phyloP scores from a whole-genome alignment of 2,797 vertebrate genomes.

The Premnoplex brunnescens region DNA sequence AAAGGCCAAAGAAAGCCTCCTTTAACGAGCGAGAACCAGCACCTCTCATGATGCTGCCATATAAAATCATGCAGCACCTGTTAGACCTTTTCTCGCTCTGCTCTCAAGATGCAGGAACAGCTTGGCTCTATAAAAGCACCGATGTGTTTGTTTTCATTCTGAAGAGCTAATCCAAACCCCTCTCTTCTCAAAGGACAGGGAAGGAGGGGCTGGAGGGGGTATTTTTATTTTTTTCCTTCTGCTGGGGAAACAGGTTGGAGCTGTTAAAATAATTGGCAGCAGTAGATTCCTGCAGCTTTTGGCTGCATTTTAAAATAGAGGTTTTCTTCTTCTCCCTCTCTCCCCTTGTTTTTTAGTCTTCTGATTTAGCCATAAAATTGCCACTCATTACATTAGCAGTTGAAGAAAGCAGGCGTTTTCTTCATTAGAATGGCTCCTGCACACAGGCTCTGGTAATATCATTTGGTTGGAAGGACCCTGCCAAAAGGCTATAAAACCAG shows the following conservation, averaged over 20 bases:
- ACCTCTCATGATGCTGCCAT: constrained; percentile 34
- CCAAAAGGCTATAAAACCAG: constrained; percentile 45
- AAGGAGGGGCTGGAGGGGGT: constrained; percentile 8
- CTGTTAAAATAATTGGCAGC: constrained; percentile 69
- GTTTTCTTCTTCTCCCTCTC: constrained; percentile 32
- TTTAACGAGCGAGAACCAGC: background rate
- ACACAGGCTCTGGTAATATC: constrained; percentile 6
- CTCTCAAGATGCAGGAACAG: constrained; percentile 62
- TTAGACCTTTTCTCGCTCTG: constrained; percentile 62
- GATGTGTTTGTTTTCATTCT: constrained; percentile 71
- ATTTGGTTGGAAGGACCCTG: constrained; percentile 20
- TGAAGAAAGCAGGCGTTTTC: constrained; percentile 61
- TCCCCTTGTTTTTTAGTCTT: constrained; percentile 52
- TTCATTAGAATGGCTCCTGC: constrained; percentile 43
- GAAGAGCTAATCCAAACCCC: constrained; percentile 70
- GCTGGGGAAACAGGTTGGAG: constrained; percentile 60
- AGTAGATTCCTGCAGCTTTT: constrained; percentile 32
- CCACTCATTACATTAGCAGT: constrained; percentile 65
- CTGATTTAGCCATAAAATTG: constrained; percentile 63
- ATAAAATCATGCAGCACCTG: constrained; percentile 70
- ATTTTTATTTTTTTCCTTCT: constrained; percentile 44
- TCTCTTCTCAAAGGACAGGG: constrained; percentile 39
- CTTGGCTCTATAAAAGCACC: constrained; percentile 61
- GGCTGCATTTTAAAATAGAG: constrained; percentile 53
- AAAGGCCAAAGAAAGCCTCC: constrained; percentile 41